Evolutionary conservation across 1,140 invertebrate species (phyloP).

Genomic region (Brachionus angularis): DNA sequence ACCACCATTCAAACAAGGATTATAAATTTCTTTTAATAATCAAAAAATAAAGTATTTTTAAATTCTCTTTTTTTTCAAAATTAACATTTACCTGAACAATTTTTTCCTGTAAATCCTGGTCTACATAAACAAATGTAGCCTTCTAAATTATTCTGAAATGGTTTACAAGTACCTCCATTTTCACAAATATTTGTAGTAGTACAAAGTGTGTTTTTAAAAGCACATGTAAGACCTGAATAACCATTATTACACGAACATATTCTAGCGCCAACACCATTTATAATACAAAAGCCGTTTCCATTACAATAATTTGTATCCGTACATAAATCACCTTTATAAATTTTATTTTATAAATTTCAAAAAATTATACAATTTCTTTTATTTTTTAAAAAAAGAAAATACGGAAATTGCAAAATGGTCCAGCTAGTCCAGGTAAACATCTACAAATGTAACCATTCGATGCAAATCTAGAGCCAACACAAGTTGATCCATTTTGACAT

Average conservation of each 20-base stretch:
- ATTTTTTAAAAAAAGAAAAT: not conserved
- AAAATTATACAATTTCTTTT: too few species aligned
- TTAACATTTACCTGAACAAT: slow-evolving; percentile 1
- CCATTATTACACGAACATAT: not conserved
- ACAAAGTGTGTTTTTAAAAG: not conserved
- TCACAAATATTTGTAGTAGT: not conserved
- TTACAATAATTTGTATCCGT: not conserved
- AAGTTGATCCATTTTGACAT: slow-evolving; percentile 28
- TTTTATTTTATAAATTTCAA: not conserved
- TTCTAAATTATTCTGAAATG: not conserved
- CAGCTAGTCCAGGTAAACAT: not conserved
- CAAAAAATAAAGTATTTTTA: not conserved
- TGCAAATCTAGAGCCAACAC: not conserved
- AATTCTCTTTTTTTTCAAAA: not conserved
- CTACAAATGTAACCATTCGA: not conserved
- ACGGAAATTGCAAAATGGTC: slow-evolving; percentile 3
- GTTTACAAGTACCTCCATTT: slow-evolving; percentile 3
- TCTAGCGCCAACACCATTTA: not conserved
- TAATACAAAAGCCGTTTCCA: not conserved
- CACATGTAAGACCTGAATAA: slow-evolving; percentile 6
- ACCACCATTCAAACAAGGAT: slow-evolving; percentile 24
- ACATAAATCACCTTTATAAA: not conserved
- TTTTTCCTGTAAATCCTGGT: slow-evolving; percentile 1
- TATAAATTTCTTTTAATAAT: not conserved
- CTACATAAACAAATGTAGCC: slow-evolving; percentile 8